A percentile compares a stretch with the other conserved stretches of the same genome.
Conservation (phyloP, 2,888 invertebrate genomes). For the Lasioglossum morio region DNA sequence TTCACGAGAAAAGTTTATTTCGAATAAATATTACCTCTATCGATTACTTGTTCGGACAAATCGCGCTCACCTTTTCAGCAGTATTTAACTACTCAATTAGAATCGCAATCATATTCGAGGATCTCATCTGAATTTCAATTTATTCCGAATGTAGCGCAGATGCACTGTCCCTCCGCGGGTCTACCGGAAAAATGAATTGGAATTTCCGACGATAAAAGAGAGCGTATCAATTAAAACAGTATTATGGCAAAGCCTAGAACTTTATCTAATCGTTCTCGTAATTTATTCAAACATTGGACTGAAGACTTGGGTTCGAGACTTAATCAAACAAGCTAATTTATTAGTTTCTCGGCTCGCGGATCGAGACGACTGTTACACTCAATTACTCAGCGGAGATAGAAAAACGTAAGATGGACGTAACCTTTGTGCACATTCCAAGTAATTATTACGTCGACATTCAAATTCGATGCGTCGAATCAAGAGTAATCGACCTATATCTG, state of each 20-base stretch:
- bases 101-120: background rate
- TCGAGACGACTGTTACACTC: background rate
- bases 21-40: background rate
- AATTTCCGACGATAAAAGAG: background rate
- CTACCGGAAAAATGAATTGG: background rate
- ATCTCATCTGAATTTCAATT: background rate
- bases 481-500: background rate
- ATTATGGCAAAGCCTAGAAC: background rate
- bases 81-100: background rate
- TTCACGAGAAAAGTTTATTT: background rate
- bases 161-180: background rate
- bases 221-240: background rate
- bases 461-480: background rate
- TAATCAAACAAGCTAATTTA: slow-evolving; percentile 1
- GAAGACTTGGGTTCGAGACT: background rate
- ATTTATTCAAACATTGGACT: background rate
- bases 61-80: background rate
- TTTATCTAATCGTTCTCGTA: background rate
- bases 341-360: background rate
- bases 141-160: background rate
- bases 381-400: background rate
- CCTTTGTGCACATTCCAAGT: background rate
- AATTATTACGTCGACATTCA: background rate
- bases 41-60: background rate
- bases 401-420: background rate